Conservation (phyloP, 2,888 invertebrate species). For the Tanytarsus gracilentus region DNA sequence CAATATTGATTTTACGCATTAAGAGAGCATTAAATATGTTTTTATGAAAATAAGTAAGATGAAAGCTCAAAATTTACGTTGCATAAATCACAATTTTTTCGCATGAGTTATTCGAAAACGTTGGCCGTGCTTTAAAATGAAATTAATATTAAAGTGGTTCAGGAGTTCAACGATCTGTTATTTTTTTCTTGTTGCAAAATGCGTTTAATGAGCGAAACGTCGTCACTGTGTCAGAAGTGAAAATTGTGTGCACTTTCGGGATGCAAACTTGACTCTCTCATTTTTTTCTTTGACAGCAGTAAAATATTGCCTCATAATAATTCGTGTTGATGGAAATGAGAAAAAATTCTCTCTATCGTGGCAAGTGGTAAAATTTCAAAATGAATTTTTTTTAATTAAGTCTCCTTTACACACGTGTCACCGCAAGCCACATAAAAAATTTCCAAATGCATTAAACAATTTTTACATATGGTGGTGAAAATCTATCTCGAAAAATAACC, state of each 20-base stretch:
- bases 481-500: no score
- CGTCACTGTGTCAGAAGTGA: not conserved
- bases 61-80: not conserved
- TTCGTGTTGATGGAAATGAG: no score
- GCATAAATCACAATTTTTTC: conserved; percentile 8
- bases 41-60: not conserved
- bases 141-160: not conserved
- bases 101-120: not conserved
- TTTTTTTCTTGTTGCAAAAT: conserved; percentile 1
- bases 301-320: no score
- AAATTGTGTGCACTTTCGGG: not conserved
- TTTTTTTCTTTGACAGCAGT: no score
- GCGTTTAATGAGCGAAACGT: not conserved
- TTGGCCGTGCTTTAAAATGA: not conserved
- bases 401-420: no score
- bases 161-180: not conserved
- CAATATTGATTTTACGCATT: conserved; percentile 10
- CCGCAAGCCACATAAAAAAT: no score
- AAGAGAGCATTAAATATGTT: not conserved
- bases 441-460: no score
- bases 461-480: no score
- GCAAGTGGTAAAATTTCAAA: no score
- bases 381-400: no score
- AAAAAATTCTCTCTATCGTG: no score
- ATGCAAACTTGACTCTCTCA: no score